phyloP scores from a whole-genome alignment of 2,797 vertebrate species.

The Malacoctenus gilli region DNA sequence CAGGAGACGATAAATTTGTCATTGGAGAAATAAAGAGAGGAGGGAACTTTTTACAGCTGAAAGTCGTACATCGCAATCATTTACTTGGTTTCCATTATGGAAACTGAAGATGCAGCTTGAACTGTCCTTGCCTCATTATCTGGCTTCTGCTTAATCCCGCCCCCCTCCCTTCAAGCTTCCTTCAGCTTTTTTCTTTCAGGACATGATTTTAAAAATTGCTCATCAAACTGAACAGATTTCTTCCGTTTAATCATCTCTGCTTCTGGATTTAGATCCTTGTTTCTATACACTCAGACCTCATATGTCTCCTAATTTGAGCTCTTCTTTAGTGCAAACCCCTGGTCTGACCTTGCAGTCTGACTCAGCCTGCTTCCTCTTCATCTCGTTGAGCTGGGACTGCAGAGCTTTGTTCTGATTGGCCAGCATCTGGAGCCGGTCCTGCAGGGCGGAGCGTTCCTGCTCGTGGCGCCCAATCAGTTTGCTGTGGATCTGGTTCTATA shows the following conservation, averaged over 20 bases:
- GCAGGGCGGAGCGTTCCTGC: conserved; percentile 87
- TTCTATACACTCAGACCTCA: too few species aligned
- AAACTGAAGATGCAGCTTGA: conserved; percentile 3
- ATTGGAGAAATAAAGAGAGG: background rate
- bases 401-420: conserved; percentile 91
- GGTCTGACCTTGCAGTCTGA: conserved; percentile 91
- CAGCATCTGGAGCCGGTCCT: conserved; percentile 88
- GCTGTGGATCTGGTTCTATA: conserved; percentile 89
- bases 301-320: background rate
- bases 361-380: conserved; percentile 92
- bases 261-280: too few species aligned
- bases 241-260: too few species aligned
- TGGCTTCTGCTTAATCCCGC: background rate
- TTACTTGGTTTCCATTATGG: background rate
- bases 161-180: too few species aligned
- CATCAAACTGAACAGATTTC: too few species aligned
- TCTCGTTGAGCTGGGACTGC: conserved; percentile 90
- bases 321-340: background rate
- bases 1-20: too few species aligned
- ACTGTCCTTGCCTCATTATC: background rate
- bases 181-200: too few species aligned
- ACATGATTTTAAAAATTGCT: too few species aligned
- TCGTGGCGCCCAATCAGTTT: conserved; percentile 89
- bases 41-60: too few species aligned
- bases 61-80: too few species aligned